A percentile compares a stretch with the other conserved stretches of the same genome.
Evolutionary conservation across 2,113 vertebrate species (phyloP).

Genomic region (Trichechus manatus): DNA sequence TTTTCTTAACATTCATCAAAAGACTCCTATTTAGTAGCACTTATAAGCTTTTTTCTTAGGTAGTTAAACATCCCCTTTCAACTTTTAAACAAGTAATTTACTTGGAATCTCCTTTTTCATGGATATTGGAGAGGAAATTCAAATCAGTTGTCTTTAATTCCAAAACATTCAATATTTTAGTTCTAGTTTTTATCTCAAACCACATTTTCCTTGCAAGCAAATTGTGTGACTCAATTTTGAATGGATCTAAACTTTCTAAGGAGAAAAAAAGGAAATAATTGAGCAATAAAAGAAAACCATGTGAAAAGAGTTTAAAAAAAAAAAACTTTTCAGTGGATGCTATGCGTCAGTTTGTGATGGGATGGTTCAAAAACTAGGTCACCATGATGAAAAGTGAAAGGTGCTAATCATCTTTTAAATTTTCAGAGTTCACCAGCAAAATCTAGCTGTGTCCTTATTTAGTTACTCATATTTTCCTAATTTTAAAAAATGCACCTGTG

Average conservation of each 20-base stretch:
- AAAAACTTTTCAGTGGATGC: neutral
- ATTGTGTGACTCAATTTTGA: slow-evolving; percentile 4
- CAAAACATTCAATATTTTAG: neutral
- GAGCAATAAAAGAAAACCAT: neutral
- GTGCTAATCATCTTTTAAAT: slow-evolving; percentile 49
- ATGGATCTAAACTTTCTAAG: slow-evolving; percentile 46
- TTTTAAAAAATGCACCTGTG: slow-evolving; percentile 84
- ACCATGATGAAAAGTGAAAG: neutral
- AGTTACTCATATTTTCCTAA: slow-evolving; percentile 74
- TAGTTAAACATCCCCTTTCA: slow-evolving; percentile 14
- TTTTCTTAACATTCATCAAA: slow-evolving; percentile 46
- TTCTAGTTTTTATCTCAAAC: slow-evolving; percentile 46
- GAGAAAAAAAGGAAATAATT: slow-evolving; percentile 58
- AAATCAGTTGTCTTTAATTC: slow-evolving; percentile 32
- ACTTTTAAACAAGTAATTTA: slow-evolving; percentile 23
- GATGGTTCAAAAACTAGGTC: neutral
- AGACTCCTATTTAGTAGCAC: neutral
- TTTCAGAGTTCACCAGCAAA: slow-evolving; percentile 58
- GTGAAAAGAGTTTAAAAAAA: neutral
- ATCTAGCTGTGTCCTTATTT: slow-evolving; percentile 38
- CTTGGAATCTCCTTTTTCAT: neutral
- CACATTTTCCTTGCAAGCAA: neutral
- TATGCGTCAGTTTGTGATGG: neutral
- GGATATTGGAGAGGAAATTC: neutral
- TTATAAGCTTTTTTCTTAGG: neutral